Evolutionary conservation across 2,888 invertebrate genomes (phyloP), one percentile per base, ranked within the genome.

Genomic region (Hypolimnas misippus): DNA sequence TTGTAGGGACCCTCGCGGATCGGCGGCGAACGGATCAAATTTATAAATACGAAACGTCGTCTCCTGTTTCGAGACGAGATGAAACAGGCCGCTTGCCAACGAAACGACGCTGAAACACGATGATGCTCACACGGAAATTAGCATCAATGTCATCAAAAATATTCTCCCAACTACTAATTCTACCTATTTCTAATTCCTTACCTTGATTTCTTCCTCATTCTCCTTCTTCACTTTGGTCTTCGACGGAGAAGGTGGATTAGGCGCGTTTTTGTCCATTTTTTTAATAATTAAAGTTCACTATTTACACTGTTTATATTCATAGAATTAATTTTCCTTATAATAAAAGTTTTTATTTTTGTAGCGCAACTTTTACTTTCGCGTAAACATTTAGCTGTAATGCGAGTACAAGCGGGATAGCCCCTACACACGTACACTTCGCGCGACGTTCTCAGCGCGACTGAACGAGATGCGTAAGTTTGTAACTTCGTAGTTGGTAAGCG

Each of bases 181-280:
- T 52, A 62, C n/a, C 8, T 33, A 10, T 33, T 33, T 33, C 33
- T 53, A 33, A 57, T n/a, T 44, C 31, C 49, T 81, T 89, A 96
- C 96, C 94, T 95, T 95, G 82, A 96, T 96, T 89, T 96, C 96
- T 89, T 96, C 95, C 86, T 94, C 95, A 74, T 93, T 91, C 82
- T 96, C 95, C 84, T 95, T 95, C 85, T 96, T 96, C 72, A 94
- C 92, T 76, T 84, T 87, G 49, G 85, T 76, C 66, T 85, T 83
- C 8, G 87, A 86, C 29, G 91, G 87, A 61, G 89, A 83, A 5
- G 84, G 75, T 38, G 86, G 76, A 57, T 86, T 81, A 21, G 79
- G 66, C 25, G 92, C 86, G 38, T 92, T 87, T 82, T 93, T 93
- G 74, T 91, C 93, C 94, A 94, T 94, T 73, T 67, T 38, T 16